Conservation (phyloP, 2,797 vertebrate genomes). For the Hypotaenidia okinawae region DNA sequence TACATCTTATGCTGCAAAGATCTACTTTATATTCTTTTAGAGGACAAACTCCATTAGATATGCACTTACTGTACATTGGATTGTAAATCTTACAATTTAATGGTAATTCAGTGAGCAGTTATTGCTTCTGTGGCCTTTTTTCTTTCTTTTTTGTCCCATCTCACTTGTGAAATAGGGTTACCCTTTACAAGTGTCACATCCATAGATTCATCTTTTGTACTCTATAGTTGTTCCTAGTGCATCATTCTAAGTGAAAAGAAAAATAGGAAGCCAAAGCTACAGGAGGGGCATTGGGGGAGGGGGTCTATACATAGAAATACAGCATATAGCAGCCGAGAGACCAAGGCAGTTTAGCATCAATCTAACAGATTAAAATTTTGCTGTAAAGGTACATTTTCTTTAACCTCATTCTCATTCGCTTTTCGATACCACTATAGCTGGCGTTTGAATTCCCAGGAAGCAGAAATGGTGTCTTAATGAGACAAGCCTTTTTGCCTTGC, state of each 20-base stretch:
- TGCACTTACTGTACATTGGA: slow-evolving; percentile 83
- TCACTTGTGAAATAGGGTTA: slow-evolving; percentile 85
- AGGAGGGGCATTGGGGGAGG: slow-evolving; percentile 58
- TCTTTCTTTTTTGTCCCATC: slow-evolving; percentile 81
- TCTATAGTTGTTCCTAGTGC: slow-evolving; percentile 78
- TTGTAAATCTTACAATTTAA: slow-evolving; percentile 87
- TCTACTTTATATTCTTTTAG: slow-evolving; percentile 82
- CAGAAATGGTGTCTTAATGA: slow-evolving; percentile 73
- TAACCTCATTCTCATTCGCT: slow-evolving; percentile 74
- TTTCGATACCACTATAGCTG: slow-evolving; percentile 67
- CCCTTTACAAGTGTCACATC: slow-evolving; percentile 84
- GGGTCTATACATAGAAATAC: slow-evolving; percentile 34
- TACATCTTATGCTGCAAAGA: slow-evolving; percentile 69
- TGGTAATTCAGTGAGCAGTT: slow-evolving; percentile 84
- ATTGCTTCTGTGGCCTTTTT: slow-evolving; percentile 85
- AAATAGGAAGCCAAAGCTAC: slow-evolving; percentile 72
- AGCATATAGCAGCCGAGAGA: slow-evolving; percentile 58
- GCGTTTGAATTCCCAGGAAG: slow-evolving; percentile 74
- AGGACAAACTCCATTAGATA: slow-evolving; percentile 86
- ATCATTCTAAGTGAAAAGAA: slow-evolving; percentile 78
- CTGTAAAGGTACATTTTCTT: slow-evolving; percentile 75
- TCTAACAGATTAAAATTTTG: slow-evolving; percentile 77
- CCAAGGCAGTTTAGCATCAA: slow-evolving; percentile 62
- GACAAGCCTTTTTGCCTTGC: slow-evolving; percentile 73
- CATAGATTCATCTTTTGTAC: slow-evolving; percentile 82